These are phyloP conservation scores for Brachionus rubens DNA, from an alignment of 1,140 invertebrate genomes.

Conservation along the genomic window DNA sequence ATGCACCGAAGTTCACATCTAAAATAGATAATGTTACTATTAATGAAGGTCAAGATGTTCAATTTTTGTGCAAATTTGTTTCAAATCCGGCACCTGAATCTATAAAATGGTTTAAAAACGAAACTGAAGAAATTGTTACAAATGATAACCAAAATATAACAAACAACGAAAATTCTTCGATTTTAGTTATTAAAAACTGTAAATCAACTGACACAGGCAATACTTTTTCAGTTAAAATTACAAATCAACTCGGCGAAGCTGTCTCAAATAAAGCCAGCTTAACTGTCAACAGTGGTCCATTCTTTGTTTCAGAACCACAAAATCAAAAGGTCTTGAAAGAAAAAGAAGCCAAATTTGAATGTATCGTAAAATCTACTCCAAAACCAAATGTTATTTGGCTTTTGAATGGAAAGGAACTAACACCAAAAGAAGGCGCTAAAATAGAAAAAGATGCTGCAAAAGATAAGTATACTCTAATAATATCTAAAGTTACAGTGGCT, in stretches of 20 bases:
- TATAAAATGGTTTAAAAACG: constrained; percentile 17
- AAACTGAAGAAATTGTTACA: neutral
- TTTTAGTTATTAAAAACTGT: neutral
- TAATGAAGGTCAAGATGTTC: constrained; percentile 9
- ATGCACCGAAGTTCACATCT: neutral
- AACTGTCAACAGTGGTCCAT: neutral
- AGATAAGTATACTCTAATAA: neutral
- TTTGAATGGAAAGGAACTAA: constrained; percentile 34
- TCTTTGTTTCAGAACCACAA: neutral
- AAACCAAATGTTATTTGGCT: constrained; percentile 79
- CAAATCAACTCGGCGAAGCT: constrained; percentile 7
- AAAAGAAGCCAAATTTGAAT: constrained; percentile 44
- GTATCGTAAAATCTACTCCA: constrained; percentile 64
- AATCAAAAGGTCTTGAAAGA: constrained; percentile 12
- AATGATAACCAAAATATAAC: neutral
- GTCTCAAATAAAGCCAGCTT: neutral
- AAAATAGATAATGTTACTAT: neutral
- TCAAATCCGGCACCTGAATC: neutral
- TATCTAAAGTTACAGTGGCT: neutral
- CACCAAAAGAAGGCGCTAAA: constrained; percentile 26
- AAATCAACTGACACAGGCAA: neutral
- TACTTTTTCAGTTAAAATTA: neutral
- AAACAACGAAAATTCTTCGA: neutral
- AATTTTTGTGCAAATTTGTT: constrained; percentile 14
- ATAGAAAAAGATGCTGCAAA: constrained; percentile 26